phyloP scores from a whole-genome alignment of 92 coral and sea anemone genomes.

The Montipora capitata region DNA sequence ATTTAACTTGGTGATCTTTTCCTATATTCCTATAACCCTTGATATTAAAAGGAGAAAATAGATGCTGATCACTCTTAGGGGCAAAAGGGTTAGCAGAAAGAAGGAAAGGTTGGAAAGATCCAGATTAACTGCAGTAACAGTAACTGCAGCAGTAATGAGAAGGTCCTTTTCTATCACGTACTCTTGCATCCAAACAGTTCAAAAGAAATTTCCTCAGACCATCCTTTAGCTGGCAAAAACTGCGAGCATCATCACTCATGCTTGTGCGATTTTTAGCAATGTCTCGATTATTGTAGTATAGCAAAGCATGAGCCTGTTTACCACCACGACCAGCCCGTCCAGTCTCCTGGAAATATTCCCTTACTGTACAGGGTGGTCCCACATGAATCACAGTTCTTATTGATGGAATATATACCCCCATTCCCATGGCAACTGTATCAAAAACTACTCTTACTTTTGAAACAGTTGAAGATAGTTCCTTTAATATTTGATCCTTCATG shows the following conservation, averaged over 20 bases:
- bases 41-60: too few species aligned
- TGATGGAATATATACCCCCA: constrained; percentile 76
- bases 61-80: too few species aligned
- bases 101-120: background rate
- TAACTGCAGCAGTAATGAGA: constrained; percentile 61
- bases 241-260: constrained; percentile 16
- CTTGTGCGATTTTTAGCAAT: constrained; percentile 41
- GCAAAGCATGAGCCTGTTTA: constrained; percentile 44
- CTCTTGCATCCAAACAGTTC: constrained; percentile 31
- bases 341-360: constrained; percentile 77
- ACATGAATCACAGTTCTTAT: constrained; percentile 61
- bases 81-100: background rate
- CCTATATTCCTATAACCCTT: too few species aligned
- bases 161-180: constrained; percentile 5
- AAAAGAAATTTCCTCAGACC: constrained; percentile 37
- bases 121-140: too few species aligned
- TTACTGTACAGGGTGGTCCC: constrained; percentile 70
- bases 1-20: too few species aligned
- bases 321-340: constrained; percentile 77
- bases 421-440: constrained; percentile 81
- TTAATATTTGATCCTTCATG: constrained; percentile 72
- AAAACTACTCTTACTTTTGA: constrained; percentile 63
- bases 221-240: constrained; percentile 39
- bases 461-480: constrained; percentile 31
- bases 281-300: constrained; percentile 48